Evolutionary conservation across 2,797 vertebrate genomes (phyloP).

Genomic region (Pogoniulus pusillus): DNA sequence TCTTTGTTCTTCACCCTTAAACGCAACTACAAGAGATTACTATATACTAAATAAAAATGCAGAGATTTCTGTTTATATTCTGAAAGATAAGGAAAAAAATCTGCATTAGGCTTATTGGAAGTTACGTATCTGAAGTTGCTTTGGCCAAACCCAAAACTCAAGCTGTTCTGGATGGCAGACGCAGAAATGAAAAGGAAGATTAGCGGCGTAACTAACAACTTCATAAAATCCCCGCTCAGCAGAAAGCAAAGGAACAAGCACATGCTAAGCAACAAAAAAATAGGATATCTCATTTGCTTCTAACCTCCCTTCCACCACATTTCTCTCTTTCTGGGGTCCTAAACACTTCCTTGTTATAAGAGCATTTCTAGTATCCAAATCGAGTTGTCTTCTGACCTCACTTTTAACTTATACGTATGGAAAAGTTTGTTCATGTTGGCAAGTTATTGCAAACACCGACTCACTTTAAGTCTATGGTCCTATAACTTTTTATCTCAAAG

Average conservation of each 20-base stretch:
- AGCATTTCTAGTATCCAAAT: fast-evolving
- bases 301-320: neutral
- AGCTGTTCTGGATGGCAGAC: neutral
- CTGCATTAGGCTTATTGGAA: neutral
- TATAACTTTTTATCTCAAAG: slow-evolving; percentile 42
- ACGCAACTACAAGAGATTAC: neutral
- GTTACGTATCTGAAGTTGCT: neutral
- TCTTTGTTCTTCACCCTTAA: neutral
- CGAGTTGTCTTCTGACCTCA: neutral
- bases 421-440: neutral
- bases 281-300: neutral
- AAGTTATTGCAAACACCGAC: neutral
- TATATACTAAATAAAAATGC: neutral
- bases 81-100: neutral
- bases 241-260: neutral
- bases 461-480: neutral
- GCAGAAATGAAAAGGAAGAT: too few species aligned
- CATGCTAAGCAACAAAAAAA: fast-evolving
- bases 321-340: neutral
- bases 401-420: fast-evolving
- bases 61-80: neutral
- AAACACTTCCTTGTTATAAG: fast-evolving
- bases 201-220: neutral
- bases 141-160: neutral
- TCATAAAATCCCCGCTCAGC: neutral